Base-by-base conservation (phyloP, 2,888 invertebrate genomes). In the Acrocyrtus sp. region DNA sequence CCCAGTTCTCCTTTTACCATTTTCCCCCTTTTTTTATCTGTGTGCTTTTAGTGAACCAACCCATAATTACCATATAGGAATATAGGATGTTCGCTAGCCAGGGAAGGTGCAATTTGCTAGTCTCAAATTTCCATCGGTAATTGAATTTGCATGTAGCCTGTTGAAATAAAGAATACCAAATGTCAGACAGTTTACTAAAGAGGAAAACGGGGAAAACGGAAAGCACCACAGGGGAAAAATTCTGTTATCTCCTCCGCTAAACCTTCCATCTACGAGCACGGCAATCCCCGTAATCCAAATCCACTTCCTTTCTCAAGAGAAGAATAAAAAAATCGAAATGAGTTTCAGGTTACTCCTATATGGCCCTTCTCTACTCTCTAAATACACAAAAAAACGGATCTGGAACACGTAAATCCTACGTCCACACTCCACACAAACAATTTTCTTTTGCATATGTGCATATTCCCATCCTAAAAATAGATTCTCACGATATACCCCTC, bases 291-390 rank as follows among this genome's bases (percentile, higher is more conserved):
- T n/a, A 66, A 66, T 66, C 66, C 66, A 47, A 57, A 56, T 66
- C 45, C 56, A 66, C 56, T 57, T 66, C 51, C 39, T 27, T 29
- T 57, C 66, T 54, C 66, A 24, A 22, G 66, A 66, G 66, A 66
- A 66, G 66, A 57, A 66, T 66, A 66, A 66, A n/a, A n/a, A 66
- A 66, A 57, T 66, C 43, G 26, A 66, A 66, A 57, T 66, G 66
- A 66, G 56, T 66, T 66, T 66, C 34, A 56, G 39, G n/a, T 57
- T 66, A 43, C 54, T 27, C 43, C 34, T n/a, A 8, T 22, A 21
- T 26, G 27, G n/a, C 29, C n/a, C 24, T 58, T 45, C 3, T 17
- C 17, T 6, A 22, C 24, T 50, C 24, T 24, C 39, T 10, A 24
- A 29, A 21, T 29, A 8, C n/a, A 19, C 10, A 34, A n/a, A 2